Base-by-base conservation (phyloP, 2,113 vertebrate genomes). In the Megaleporinus macrocephalus region DNA sequence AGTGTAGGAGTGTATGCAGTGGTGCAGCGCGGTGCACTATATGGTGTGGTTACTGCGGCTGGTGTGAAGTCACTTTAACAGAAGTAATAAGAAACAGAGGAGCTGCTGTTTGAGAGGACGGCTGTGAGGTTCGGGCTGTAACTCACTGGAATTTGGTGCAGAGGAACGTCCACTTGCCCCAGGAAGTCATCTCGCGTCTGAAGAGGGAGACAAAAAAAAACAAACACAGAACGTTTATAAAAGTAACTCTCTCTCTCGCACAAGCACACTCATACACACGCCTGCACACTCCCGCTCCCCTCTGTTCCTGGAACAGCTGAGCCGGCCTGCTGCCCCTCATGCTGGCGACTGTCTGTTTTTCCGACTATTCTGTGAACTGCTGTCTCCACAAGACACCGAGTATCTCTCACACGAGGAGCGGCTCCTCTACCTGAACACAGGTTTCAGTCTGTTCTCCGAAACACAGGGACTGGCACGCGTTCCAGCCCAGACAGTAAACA, bases 131-230 rank as follows among this genome's bases (percentile, higher is more conserved):
- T 7, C 12, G 49, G 47, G 12, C 5, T n/a, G 84, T 75, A 84
- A 96, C 97, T 93, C 91, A 99, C 98, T 89, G 97, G 97, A 86
- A 99, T 95, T 85, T 98, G 97, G 89, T 96, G 96, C 86, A 99
- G 95, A 86, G 97, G 97, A 80, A 99, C 91, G 80, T 99, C 97
- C 93, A 98, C 97, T 92, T 98, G 97, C 78, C 98, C 97, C 53
- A 99, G 95, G 87, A 99, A 99, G 92, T 99, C 97, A 94, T 99
- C 97, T 90, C 98, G 96, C 75, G 98, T 99, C 98, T 99, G 87
- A 89, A 74, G 86, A 72, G 87, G 75, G 71, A 77, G 9, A 79
- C 5, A 53, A n/a, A n/a, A n/a, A n/a, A n/a, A n/a, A n/a, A n/a
- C n/a, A n/a, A 33, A 47, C 55, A 57, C 18, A 15, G 15, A 80